phyloP scores from a whole-genome alignment of 2,888 invertebrate genomes.

The Maniola hyperantus region DNA sequence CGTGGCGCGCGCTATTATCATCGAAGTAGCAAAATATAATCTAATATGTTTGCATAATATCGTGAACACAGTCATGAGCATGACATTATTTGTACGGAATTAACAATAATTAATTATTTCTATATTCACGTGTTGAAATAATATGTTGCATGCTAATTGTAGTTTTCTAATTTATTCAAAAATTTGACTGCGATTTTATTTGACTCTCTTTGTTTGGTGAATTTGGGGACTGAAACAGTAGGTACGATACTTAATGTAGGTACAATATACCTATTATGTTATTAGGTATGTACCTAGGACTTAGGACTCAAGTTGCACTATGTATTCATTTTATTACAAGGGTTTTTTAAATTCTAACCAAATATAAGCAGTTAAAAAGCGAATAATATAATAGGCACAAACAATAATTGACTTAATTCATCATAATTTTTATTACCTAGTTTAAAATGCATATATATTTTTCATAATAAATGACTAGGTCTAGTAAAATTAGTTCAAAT shows the following conservation, averaged over 20 bases:
- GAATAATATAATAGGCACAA: no score
- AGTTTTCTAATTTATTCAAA: neutral
- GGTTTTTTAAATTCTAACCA: neutral
- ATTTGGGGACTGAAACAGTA: neutral
- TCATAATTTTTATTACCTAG: neutral
- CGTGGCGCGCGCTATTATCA: no score
- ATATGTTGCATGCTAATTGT: neutral
- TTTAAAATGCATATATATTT: slow-evolving; percentile 2
- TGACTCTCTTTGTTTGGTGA: neutral
- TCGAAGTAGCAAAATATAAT: no score
- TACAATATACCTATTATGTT: neutral
- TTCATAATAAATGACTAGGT: slow-evolving; percentile 9
- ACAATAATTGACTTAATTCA: neutral
- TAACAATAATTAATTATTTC: neutral
- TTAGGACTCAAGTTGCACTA: neutral
- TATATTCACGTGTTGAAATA: neutral
- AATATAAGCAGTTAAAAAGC: neutral
- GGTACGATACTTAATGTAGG: no score
- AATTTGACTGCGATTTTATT: neutral
- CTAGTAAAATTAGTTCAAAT: slow-evolving; percentile 3
- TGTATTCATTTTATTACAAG: neutral
- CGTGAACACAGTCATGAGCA: neutral
- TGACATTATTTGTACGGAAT: neutral
- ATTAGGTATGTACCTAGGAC: no score
- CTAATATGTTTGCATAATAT: neutral